phyloP scores from a whole-genome alignment of 2,888 invertebrate genomes.

The Tenthredo mesomela region DNA sequence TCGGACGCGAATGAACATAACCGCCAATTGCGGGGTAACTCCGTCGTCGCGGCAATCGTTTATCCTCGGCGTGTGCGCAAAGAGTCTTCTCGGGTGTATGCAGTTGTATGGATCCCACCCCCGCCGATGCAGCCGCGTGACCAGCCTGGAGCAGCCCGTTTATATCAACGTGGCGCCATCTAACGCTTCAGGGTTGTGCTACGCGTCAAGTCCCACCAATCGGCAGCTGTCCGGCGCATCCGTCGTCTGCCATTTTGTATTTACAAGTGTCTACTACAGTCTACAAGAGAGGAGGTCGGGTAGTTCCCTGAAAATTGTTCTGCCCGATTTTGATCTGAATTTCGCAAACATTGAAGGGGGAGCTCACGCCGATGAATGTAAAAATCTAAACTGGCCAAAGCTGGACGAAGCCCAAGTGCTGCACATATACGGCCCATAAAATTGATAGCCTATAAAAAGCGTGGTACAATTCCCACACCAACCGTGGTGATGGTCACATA shows the following conservation, averaged over 20 bases:
- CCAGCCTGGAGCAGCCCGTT: background rate
- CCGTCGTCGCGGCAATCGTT: too few species aligned
- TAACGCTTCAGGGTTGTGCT: background rate
- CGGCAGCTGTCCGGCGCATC: background rate
- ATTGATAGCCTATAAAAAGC: background rate
- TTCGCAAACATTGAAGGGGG: background rate
- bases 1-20: too few species aligned
- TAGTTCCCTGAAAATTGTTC: background rate
- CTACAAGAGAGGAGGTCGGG: background rate
- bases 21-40: too few species aligned
- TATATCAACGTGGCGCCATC: background rate
- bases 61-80: too few species aligned
- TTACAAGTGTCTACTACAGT: background rate
- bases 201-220: background rate
- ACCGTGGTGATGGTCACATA: conserved; percentile 6
- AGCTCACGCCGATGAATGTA: background rate
- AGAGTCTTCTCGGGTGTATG: too few species aligned
- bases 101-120: too few species aligned
- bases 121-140: too few species aligned
- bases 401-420: background rate
- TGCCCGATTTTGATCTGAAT: background rate
- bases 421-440: background rate
- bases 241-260: conserved; percentile 21
- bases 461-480: conserved; percentile 13
- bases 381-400: background rate